Evolutionary conservation across 2,888 invertebrate genomes (phyloP).

Genomic region (Agrochola macilenta): DNA sequence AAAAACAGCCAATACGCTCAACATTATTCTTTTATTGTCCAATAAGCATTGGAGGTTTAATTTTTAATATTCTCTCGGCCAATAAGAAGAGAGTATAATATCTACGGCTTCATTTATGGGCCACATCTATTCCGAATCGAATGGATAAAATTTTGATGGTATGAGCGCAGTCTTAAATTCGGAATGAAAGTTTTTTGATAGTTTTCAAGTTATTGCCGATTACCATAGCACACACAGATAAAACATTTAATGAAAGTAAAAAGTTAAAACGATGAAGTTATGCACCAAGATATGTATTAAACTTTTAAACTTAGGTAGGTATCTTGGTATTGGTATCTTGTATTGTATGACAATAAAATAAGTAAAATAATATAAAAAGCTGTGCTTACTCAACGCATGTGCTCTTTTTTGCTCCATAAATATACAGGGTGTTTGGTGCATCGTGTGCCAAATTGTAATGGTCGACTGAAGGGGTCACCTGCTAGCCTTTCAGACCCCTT

Average conservation of each 20-base stretch:
- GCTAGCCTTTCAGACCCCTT: too few species aligned
- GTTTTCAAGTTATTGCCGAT: conserved; percentile 18
- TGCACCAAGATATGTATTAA: neutral
- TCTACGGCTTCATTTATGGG: conserved; percentile 28
- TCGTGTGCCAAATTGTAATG: too few species aligned
- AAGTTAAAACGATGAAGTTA: neutral
- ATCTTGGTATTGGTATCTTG: neutral
- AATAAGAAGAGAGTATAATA: conserved; percentile 12
- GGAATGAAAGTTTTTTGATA: conserved; percentile 11
- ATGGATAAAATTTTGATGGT: conserved; percentile 18
- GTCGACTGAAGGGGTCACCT: too few species aligned
- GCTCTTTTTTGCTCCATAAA: too few species aligned
- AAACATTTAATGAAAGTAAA: neutral
- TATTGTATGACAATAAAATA: neutral
- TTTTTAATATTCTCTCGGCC: conserved; percentile 20
- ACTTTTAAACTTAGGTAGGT: neutral
- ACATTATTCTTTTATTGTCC: conserved; percentile 21
- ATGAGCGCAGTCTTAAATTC: conserved; percentile 24
- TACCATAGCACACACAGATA: neutral
- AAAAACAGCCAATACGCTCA: conserved; percentile 18
- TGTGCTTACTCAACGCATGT: neutral
- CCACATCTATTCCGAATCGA: conserved; percentile 11
- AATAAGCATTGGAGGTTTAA: conserved; percentile 16
- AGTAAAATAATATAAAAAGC: neutral
- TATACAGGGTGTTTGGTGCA: too few species aligned